phyloP scores from a whole-genome alignment of 2,797 vertebrate species.

The Huso huso region DNA sequence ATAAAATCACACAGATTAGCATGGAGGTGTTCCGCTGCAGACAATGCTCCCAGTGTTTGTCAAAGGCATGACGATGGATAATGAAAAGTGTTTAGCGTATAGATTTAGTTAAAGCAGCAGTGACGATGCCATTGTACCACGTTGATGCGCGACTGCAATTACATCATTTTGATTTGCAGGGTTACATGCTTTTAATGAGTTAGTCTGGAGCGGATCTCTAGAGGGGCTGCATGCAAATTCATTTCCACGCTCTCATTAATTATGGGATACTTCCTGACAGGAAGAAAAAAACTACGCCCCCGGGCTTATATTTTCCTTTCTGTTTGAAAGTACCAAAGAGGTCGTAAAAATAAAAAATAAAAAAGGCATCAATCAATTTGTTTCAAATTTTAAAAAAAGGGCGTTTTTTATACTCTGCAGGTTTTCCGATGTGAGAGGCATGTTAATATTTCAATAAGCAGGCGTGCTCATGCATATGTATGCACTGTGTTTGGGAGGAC shows the following conservation, averaged over 20 bases:
- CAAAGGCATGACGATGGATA: conserved; percentile 38
- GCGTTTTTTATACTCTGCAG: neutral
- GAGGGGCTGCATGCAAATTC: conserved; percentile 7
- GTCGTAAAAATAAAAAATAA: too few relatives aligned
- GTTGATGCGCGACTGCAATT: conserved; percentile 20
- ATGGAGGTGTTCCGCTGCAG: conserved; percentile 35
- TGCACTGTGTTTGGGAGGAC: conserved; percentile 36
- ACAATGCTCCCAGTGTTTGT: conserved; percentile 36
- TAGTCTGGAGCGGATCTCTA: conserved; percentile 2
- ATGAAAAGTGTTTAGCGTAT: conserved; percentile 38
- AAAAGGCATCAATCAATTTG: too few relatives aligned
- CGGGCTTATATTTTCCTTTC: neutral
- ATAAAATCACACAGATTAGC: conserved; percentile 53
- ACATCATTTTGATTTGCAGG: conserved; percentile 8
- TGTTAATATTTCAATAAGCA: conserved; percentile 50
- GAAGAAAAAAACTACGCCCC: conserved; percentile 2
- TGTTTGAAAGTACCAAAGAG: neutral
- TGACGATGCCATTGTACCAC: conserved; percentile 36
- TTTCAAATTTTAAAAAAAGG: too few relatives aligned
- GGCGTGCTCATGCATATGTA: conserved; percentile 54
- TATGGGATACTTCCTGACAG: conserved; percentile 5
- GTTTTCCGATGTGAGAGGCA: conserved; percentile 4
- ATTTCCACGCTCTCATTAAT: neutral
- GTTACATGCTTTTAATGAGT: conserved; percentile 24
- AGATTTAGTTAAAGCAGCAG: conserved; percentile 34